These are phyloP conservation scores for Platyscapa corneri DNA, from an alignment of 1,140 invertebrate genomes.

Conservation along the genomic window DNA sequence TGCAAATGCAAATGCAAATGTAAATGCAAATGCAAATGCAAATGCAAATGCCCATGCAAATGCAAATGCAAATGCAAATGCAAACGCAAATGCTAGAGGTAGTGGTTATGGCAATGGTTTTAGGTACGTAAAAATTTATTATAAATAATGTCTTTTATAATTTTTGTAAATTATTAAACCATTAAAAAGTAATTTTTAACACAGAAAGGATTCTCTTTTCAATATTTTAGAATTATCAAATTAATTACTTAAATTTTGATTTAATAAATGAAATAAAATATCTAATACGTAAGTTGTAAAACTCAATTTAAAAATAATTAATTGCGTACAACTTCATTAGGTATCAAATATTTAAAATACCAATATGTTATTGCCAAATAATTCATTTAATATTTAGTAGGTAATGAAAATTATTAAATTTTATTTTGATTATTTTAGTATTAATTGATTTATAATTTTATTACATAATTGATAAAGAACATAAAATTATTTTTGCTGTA, in stretches of 20 bases:
- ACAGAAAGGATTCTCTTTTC: too few relatives aligned
- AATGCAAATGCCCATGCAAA: too few relatives aligned
- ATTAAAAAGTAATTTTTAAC: neutral
- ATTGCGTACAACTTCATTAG: too few relatives aligned
- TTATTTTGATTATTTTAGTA: neutral
- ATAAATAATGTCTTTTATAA: too few relatives aligned
- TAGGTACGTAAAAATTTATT: slow-evolving; percentile 42
- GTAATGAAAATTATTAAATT: too few relatives aligned
- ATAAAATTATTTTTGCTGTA: neutral
- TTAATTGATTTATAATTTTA: neutral
- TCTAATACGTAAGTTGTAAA: too few relatives aligned
- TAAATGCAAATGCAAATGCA: slow-evolving; percentile 31
- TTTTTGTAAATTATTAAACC: neutral
- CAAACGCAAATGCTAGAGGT: slow-evolving; percentile 7
- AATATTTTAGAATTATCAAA: too few relatives aligned
- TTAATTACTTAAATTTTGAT: too few relatives aligned
- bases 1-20: slow-evolving; percentile 7
- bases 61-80: slow-evolving; percentile 25
- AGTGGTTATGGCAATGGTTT: slow-evolving; percentile 1
- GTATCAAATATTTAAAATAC: neutral
- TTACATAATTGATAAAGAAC: neutral
- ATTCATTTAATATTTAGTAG: neutral
- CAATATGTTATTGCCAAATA: neutral
- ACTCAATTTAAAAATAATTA: too few relatives aligned
- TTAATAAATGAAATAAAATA: too few relatives aligned